Evolutionary conservation across 2,888 invertebrate genomes (phyloP), one percentile per base, ranked within the genome.

Genomic region (Mythimna vitellina): DNA sequence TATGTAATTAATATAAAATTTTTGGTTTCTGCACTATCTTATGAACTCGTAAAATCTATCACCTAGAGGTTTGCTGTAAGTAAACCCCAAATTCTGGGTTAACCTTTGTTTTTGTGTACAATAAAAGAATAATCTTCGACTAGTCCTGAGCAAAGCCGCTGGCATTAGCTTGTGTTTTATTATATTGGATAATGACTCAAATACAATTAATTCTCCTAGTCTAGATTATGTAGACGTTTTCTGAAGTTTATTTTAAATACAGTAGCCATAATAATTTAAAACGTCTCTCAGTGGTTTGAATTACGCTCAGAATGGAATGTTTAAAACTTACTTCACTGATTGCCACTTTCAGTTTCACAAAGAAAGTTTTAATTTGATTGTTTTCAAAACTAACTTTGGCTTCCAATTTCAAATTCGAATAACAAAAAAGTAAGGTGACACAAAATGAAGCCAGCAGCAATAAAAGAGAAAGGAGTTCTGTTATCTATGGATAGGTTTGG

Each of bases 321-420:
- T 54, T 38, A 54, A 70, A 77, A 70, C 66, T 77, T 56, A 66
- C 49, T 25, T 22, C 64, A 63, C 60, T 64, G 67, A 78, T 78
- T 79, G 70, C 76, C 73, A 67, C 61, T 67, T 71, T 78, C 61
- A 62, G 60, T 65, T 57, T 65, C 46, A 69, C 65, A 81, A 77
- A 65, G 70, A 78, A 77, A 81, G 82, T 81, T 78, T 65, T 77
- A 81, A 79, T 82, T 82, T 78, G 63, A 78, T 82, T 78, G 53
- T 78, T 64, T 64, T 20, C n/a, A 49, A 66, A 66, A 78, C 81
- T 76, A 81, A 76, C 57, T 78, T 67, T 38, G 49, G 53, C 22
- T 65, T 78, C 67, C 71, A 79, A 78, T 71, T 79, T 67, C 78
- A 67, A 78, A 78, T 71, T 61, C 64, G 53, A 57, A 57, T 67